Percentiles rank a stretch among this genome's conserved stretches.
Evolutionary conservation across 2,113 vertebrate species (phyloP).

Genomic region (Elanoides forficatus): DNA sequence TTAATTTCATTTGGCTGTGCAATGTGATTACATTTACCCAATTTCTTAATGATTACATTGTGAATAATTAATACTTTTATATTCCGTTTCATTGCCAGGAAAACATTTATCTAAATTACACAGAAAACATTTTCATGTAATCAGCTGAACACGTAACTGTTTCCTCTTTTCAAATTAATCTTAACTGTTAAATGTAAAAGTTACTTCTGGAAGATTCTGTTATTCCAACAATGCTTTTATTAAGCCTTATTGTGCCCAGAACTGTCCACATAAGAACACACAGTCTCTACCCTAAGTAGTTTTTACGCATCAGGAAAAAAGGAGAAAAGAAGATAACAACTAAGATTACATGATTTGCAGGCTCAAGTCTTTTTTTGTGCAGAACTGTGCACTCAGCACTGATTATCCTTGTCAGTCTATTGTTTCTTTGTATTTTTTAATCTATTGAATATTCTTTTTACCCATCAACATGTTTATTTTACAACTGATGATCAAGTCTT

Average conservation of each 20-base stretch:
- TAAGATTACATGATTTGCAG: not conserved
- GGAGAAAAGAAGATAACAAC: not conserved
- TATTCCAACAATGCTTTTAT: not conserved
- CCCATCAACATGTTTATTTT: not conserved
- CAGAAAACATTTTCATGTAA: conserved; percentile 10
- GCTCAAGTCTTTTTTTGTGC: not conserved
- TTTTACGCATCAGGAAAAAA: not conserved
- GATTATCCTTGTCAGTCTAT: not conserved
- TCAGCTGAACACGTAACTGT: not conserved
- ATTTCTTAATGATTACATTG: conserved; percentile 44
- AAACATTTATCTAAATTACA: conserved; percentile 50
- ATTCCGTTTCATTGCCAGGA: conserved; percentile 24
- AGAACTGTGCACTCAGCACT: not conserved
- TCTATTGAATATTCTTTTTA: not conserved
- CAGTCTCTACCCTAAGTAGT: not conserved
- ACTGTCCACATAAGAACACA: not conserved
- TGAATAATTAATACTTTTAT: conserved; percentile 51
- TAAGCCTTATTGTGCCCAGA: not conserved
- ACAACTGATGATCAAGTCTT: not conserved
- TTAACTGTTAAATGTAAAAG: not conserved
- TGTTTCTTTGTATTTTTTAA: not conserved
- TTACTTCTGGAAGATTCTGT: not conserved
- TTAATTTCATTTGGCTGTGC: conserved; percentile 41
- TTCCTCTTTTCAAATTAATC: conserved; percentile 24
- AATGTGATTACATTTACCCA: conserved; percentile 23